phyloP scores from a whole-genome alignment of 2,113 vertebrate genomes.

The Erythrocercus mccallii region DNA sequence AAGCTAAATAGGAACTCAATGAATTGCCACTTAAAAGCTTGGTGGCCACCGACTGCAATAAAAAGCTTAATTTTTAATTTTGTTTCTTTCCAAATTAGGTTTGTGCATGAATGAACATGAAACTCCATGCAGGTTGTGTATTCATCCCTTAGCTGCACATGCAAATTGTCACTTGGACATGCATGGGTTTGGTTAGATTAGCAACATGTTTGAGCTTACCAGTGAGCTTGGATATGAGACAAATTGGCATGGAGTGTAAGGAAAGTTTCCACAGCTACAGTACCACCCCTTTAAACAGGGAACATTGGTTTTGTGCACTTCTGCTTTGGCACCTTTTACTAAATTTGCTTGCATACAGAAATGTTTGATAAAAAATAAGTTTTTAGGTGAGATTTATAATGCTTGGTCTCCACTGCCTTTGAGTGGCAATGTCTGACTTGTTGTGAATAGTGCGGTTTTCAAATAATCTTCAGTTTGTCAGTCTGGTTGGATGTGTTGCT shows the following conservation, averaged over 20 bases:
- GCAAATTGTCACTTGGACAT: not conserved
- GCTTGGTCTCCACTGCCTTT: not conserved
- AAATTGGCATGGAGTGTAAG: not conserved
- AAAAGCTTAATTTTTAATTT: not conserved
- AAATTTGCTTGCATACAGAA: not conserved
- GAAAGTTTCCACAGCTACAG: conserved; percentile 17
- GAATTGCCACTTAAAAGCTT: conserved; percentile 1
- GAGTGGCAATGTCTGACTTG: not conserved
- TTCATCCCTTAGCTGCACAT: not conserved
- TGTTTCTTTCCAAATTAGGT: not conserved
- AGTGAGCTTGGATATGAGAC: not conserved
- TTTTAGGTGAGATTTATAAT: conserved; percentile 1
- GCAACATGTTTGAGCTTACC: not conserved
- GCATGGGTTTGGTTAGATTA: not conserved
- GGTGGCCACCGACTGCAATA: not conserved
- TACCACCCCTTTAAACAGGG: not conserved
- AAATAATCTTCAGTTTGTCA: not conserved
- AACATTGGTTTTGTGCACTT: not conserved
- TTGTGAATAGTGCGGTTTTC: not conserved
- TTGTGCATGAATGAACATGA: not conserved
- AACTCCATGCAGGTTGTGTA: not conserved
- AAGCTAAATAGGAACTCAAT: conserved; percentile 46
- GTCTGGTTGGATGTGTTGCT: not conserved
- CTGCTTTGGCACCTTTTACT: not conserved
- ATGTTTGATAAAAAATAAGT: not conserved